Conservation (phyloP, 1,140 invertebrate species). For the Metopolophium dirhodum region DNA sequence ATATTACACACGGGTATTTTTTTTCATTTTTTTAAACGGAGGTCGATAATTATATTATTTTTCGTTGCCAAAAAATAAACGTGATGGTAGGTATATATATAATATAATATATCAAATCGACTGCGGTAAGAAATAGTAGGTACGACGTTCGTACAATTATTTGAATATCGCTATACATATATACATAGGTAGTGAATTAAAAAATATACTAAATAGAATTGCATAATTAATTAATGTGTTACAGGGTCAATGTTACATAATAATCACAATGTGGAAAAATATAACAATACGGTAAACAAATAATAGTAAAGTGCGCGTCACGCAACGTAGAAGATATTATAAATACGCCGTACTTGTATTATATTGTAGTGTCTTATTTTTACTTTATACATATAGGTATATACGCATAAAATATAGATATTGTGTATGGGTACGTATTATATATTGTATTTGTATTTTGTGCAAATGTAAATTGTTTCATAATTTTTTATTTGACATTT, state of each 20-base stretch:
- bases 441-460: background rate
- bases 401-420: background rate
- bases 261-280: slow-evolving; percentile 15
- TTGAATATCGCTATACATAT: background rate
- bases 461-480: background rate
- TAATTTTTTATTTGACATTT: slow-evolving; percentile 3
- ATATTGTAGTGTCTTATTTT: background rate
- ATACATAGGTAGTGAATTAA: background rate
- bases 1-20: slow-evolving; percentile 5
- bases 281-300: slow-evolving; percentile 14
- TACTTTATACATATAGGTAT: background rate
- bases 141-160: background rate
- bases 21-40: background rate
- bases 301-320: background rate
- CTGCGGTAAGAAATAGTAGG: background rate
- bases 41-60: slow-evolving; percentile 17
- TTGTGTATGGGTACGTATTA: background rate
- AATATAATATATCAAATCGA: background rate
- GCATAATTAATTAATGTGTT: slow-evolving; percentile 40
- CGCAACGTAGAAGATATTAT: background rate
- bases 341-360: too few relatives aligned
- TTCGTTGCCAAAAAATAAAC: slow-evolving; percentile 28
- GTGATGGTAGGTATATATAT: background rate
- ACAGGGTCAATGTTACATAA: slow-evolving; percentile 29
- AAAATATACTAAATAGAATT: background rate